Evolutionary conservation across 2,113 vertebrate genomes (phyloP).

Genomic region (Macrotus californicus): DNA sequence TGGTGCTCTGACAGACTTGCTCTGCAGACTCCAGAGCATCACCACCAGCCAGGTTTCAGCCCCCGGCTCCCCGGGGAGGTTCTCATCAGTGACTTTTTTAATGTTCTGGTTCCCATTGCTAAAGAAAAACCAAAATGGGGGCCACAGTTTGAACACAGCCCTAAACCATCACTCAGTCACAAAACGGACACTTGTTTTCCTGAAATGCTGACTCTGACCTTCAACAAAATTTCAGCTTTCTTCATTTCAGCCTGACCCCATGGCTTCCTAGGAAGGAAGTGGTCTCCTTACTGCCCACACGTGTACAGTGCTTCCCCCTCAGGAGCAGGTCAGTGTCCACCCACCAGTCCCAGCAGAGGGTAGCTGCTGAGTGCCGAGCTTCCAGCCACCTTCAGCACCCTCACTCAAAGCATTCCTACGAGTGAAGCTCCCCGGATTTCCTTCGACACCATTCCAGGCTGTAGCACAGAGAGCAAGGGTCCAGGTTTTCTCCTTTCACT

Average conservation of each 20-base stretch:
- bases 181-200: background rate
- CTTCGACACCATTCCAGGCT: background rate
- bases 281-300: background rate
- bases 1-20: background rate
- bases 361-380: too few species aligned
- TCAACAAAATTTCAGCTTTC: background rate
- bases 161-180: background rate
- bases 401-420: background rate
- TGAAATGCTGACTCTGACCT: background rate
- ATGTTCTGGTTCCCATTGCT: background rate
- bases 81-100: background rate
- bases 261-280: background rate
- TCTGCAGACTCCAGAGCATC: background rate
- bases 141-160: background rate
- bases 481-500: background rate
- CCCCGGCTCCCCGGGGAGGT: background rate
- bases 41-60: background rate
- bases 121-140: background rate
- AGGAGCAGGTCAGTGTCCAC: background rate
- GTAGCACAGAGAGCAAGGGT: background rate
- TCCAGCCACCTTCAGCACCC: background rate
- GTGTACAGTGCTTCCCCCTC: background rate
- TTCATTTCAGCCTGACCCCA: background rate
- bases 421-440: background rate
- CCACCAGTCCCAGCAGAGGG: background rate